Evolutionary conservation across 23 tunicate species (phyloP).

Genomic region (Trididemnum clinides): DNA sequence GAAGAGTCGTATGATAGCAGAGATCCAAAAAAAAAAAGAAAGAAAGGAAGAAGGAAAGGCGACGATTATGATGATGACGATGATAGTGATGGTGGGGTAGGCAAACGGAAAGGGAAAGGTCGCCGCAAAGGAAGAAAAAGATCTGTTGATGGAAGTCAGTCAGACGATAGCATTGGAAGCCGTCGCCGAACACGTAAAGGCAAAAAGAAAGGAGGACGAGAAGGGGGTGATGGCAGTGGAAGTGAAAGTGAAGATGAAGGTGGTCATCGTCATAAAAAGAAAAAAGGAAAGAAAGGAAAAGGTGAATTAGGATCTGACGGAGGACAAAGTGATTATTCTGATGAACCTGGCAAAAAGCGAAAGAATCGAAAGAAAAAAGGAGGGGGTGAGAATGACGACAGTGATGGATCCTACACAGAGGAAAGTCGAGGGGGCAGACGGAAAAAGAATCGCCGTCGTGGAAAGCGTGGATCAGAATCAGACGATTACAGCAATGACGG

Average conservation of each 20-base stretch:
- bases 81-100: constrained; percentile 22
- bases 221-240: constrained; percentile 21
- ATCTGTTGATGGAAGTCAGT: constrained; percentile 5
- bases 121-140: constrained; percentile 43
- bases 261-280: background rate
- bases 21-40: constrained; percentile 31
- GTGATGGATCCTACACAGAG: constrained; percentile 32
- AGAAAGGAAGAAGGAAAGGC: constrained; percentile 16
- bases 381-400: constrained; percentile 15
- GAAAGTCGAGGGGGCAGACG: constrained; percentile 30
- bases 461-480: constrained; percentile 25
- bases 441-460: constrained; percentile 28
- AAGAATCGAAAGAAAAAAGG: background rate
- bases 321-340: constrained; percentile 21
- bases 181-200: constrained; percentile 38
- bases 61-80: constrained; percentile 32
- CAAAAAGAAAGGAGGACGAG: constrained; percentile 18
- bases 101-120: constrained; percentile 48
- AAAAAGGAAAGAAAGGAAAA: constrained; percentile 24
- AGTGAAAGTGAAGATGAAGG: constrained; percentile 20
- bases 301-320: constrained; percentile 1
- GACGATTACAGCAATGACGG: constrained; percentile 64
- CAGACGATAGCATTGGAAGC: constrained; percentile 6
- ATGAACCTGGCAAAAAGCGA: background rate
- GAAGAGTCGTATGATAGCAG: constrained; percentile 46